Percentiles rank a stretch among this genome's conserved stretches.
These are phyloP conservation scores for Macrotrachela quadricornifera DNA, from an alignment of 1,140 invertebrate genomes.

Conservation along the genomic window DNA sequence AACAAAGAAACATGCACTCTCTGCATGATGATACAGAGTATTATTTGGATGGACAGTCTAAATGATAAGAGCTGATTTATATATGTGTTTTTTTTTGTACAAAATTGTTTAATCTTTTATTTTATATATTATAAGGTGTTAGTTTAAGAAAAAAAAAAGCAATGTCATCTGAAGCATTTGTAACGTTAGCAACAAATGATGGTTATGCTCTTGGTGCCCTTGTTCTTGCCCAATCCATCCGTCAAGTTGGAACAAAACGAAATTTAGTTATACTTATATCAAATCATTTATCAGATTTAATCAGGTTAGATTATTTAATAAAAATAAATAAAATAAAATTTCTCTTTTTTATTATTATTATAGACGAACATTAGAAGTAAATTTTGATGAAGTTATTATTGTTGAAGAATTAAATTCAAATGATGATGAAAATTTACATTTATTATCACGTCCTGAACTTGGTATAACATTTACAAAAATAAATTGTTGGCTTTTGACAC, in stretches of 20 bases:
- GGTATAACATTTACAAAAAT: constrained; percentile 31
- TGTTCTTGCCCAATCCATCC: constrained; percentile 24
- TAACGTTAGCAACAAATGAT: constrained; percentile 32
- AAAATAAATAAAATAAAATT: background rate
- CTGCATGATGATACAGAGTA: too few species aligned
- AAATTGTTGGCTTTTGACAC: constrained; percentile 30
- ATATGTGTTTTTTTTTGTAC: too few species aligned
- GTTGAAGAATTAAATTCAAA: constrained; percentile 27
- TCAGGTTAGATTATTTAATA: constrained; percentile 17
- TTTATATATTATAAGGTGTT: too few species aligned
- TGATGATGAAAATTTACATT: constrained; percentile 21
- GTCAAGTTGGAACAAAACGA: constrained; percentile 17
- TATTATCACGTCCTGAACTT: constrained; percentile 29
- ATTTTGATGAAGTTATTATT: constrained; percentile 23
- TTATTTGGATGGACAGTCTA: too few species aligned
- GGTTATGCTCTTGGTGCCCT: constrained; percentile 29
- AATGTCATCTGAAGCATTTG: constrained; percentile 22
- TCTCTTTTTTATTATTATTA: constrained; percentile 10
- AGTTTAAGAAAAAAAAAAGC: too few species aligned
- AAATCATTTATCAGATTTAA: constrained; percentile 17
- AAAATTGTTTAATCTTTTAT: too few species aligned
- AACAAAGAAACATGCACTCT: too few species aligned
- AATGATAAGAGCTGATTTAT: too few species aligned
- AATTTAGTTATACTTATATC: constrained; percentile 28
- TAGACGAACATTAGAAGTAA: constrained; percentile 13